Evolutionary conservation across 2,113 vertebrate species (phyloP).

Genomic region (Catharus bicknelli): DNA sequence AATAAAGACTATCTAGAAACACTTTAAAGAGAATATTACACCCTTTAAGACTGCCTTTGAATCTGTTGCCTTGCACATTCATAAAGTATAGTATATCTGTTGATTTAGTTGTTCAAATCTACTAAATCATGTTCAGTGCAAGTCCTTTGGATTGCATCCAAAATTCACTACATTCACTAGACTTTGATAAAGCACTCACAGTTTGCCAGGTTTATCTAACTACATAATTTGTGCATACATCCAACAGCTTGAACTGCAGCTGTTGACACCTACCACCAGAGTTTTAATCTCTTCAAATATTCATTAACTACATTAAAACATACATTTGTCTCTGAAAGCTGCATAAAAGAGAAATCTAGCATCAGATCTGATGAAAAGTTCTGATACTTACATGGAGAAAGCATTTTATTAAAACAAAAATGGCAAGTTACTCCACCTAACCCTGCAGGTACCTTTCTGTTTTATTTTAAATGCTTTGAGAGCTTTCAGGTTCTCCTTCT

Average conservation of each 20-base stretch:
- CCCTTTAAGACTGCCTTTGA: not conserved
- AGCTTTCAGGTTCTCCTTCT: not conserved
- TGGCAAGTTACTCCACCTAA: not conserved
- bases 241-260: not conserved
- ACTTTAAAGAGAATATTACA: not conserved
- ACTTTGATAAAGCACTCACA: not conserved
- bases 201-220: not conserved
- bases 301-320: slow-evolving; percentile 2
- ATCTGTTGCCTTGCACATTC: not conserved
- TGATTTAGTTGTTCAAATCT: not conserved
- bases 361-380: not conserved
- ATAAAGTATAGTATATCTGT: not conserved
- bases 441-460: slow-evolving; percentile 14
- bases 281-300: not conserved
- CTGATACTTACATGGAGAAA: not conserved
- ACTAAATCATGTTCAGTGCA: not conserved
- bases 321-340: not conserved
- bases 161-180: not conserved
- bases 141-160: slow-evolving; percentile 1
- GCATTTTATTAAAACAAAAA: slow-evolving; percentile 5
- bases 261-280: not conserved
- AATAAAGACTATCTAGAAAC: not conserved
- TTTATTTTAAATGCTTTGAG: not conserved
- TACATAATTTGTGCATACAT: not conserved
- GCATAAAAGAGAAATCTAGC: not conserved